Percentiles rank a stretch among this genome's conserved stretches.
Evolutionary conservation across 2,113 vertebrate species (phyloP).

Genomic region (Petrocephalus zakoni): DNA sequence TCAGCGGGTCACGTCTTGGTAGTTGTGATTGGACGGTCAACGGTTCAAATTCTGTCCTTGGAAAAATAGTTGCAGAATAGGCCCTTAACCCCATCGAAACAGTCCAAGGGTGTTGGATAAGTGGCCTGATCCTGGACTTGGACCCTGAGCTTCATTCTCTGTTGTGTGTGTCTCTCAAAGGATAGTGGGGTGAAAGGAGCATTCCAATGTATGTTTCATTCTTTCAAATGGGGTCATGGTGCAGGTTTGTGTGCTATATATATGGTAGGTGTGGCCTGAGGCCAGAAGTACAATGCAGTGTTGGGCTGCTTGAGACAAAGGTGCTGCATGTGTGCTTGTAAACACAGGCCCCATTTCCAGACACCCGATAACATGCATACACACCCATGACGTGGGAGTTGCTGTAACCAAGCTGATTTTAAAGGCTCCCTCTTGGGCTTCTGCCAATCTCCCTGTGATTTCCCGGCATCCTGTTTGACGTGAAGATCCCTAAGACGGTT

Average conservation of each 20-base stretch:
- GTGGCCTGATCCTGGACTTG: neutral
- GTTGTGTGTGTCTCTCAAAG: neutral
- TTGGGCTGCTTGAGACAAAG: neutral
- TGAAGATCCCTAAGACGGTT: conserved; percentile 52
- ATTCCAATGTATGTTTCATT: neutral
- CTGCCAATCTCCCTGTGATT: conserved; percentile 23
- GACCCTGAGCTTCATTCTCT: neutral
- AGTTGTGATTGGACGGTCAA: neutral
- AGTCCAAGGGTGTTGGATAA: neutral
- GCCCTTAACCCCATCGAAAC: neutral
- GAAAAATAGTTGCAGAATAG: neutral
- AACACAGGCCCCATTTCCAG: neutral
- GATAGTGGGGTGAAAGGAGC: neutral
- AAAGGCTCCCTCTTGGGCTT: neutral
- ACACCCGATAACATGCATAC: neutral
- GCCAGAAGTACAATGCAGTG: neutral
- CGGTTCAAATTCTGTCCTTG: neutral
- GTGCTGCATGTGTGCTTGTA: neutral
- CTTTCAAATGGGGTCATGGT: neutral
- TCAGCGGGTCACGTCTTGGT: neutral
- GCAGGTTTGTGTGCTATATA: neutral
- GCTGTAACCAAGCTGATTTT: conserved; percentile 1
- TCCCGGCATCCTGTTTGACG: conserved; percentile 48
- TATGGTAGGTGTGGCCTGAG: neutral
- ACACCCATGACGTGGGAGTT: neutral